Evolutionary conservation across 2,797 vertebrate genomes (phyloP).

Genomic region (Leucoraja ocellata): DNA sequence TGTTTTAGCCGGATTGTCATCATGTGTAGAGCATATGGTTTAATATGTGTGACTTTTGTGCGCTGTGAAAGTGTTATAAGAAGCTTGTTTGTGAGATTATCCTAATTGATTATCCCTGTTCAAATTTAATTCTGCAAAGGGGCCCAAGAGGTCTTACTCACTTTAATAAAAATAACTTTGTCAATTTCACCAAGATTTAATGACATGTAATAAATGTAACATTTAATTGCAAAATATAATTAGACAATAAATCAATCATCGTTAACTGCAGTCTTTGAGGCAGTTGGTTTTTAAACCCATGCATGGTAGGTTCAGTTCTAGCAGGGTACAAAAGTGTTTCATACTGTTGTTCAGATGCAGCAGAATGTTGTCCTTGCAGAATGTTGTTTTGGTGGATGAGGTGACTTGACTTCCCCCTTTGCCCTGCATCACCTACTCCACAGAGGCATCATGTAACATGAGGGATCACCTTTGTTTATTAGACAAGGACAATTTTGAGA

Average conservation of each 20-base stretch:
- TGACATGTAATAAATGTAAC: background rate
- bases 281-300: background rate
- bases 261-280: background rate
- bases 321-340: background rate
- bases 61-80: too few species aligned
- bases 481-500: background rate
- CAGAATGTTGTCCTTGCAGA: background rate
- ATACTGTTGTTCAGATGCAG: background rate
- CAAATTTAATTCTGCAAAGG: background rate
- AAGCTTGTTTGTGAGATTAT: background rate
- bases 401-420: background rate
- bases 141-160: background rate
- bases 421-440: background rate
- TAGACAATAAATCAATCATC: background rate
- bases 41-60: background rate
- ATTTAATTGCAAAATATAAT: slow-evolving; percentile 11
- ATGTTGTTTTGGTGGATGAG: background rate
- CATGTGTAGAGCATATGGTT: background rate
- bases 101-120: too few species aligned
- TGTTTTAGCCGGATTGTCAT: background rate
- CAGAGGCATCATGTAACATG: background rate
- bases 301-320: background rate
- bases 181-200: background rate
- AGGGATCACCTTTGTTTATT: background rate
- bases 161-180: background rate